These are phyloP conservation scores for Eupithecia abbreviata DNA, from an alignment of 2,888 invertebrate genomes.

Conservation along the genomic window DNA sequence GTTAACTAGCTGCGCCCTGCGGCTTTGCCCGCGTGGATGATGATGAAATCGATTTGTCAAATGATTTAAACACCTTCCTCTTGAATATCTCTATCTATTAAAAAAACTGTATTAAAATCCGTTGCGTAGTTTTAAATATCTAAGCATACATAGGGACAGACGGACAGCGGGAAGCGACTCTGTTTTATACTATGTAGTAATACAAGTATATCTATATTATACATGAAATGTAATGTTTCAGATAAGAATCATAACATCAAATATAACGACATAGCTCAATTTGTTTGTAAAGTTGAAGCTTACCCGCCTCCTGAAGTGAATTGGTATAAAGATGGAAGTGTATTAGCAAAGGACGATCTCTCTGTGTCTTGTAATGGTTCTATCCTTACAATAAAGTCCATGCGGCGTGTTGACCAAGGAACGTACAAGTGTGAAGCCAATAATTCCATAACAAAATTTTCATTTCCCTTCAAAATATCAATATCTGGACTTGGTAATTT, in stretches of 20 bases:
- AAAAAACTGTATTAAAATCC: no score
- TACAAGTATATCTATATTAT: not conserved
- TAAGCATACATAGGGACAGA: no score
- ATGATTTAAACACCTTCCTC: no score
- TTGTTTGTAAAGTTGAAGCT: slow-evolving; percentile 20
- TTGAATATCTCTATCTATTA: no score
- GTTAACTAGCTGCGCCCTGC: not conserved
- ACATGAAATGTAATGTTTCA: not conserved
- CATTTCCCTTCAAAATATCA: slow-evolving; percentile 18
- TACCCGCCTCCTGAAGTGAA: slow-evolving; percentile 24
- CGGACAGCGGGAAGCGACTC: no score
- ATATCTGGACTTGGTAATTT: slow-evolving; percentile 19
- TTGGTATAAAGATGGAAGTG: slow-evolving; percentile 21
- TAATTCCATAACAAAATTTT: slow-evolving; percentile 6
- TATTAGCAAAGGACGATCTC: slow-evolving; percentile 13
- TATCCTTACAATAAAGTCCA: slow-evolving; percentile 3
- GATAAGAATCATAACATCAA: slow-evolving; percentile 2
- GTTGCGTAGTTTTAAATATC: no score
- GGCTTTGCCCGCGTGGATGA: no score
- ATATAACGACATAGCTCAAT: not conserved
- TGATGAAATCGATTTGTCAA: no score
- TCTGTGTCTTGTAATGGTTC: slow-evolving; percentile 18
- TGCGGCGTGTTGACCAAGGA: slow-evolving; percentile 20
- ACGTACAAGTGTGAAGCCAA: slow-evolving; percentile 16
- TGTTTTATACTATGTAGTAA: no score